Conservation (phyloP, 2,113 vertebrate species). For the Nibea albiflora region DNA sequence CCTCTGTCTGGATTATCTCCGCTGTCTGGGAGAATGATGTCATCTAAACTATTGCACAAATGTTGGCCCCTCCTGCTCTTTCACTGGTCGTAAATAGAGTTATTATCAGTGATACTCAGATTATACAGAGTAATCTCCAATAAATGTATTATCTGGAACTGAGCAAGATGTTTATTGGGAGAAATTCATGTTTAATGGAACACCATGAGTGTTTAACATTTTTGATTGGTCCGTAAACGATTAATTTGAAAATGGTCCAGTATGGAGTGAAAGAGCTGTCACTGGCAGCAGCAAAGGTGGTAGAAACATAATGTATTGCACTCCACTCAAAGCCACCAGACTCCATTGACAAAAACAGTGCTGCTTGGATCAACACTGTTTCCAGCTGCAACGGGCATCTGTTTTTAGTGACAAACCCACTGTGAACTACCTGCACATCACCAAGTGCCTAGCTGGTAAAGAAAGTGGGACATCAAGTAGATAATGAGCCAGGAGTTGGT, state of each 20-base stretch:
- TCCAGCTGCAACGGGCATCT: background rate
- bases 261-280: too few species aligned
- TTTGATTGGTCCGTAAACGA: background rate
- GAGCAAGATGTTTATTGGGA: background rate
- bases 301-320: too few species aligned
- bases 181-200: background rate
- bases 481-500: background rate
- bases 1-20: conserved; percentile 48
- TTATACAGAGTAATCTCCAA: background rate
- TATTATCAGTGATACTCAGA: conserved; percentile 3
- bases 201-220: background rate
- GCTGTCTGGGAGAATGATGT: conserved; percentile 45
- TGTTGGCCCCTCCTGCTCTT: background rate
- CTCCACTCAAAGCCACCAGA: too few species aligned
- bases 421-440: too few species aligned
- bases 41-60: conserved; percentile 45
- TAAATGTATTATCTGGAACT: background rate
- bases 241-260: too few species aligned
- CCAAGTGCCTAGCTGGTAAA: too few species aligned
- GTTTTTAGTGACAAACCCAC: background rate
- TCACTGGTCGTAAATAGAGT: background rate
- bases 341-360: too few species aligned
- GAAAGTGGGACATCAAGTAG: too few species aligned
- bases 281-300: too few species aligned
- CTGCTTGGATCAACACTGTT: background rate